phyloP scores from a whole-genome alignment of 1,140 invertebrate species.

The Nasonia giraulti region DNA sequence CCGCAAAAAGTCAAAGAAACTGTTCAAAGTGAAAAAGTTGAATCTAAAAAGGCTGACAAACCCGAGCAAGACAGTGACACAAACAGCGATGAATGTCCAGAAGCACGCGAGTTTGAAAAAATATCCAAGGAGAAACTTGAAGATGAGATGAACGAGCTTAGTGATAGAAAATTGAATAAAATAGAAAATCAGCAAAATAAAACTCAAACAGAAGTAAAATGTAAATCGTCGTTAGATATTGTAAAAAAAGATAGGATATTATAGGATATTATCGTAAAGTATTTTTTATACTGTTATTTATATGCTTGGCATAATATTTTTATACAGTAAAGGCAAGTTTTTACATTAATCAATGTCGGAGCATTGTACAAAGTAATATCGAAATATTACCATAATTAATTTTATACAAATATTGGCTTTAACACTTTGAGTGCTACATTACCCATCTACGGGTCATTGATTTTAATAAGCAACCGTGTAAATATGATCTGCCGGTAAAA shows the following conservation, averaged over 20 bases:
- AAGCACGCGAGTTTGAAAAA: slow-evolving; percentile 40
- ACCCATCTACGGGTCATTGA: too few relatives aligned
- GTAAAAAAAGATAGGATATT: neutral
- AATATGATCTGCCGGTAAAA: too few relatives aligned
- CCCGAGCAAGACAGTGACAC: slow-evolving; percentile 1
- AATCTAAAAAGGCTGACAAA: neutral
- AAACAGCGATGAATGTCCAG: slow-evolving; percentile 32
- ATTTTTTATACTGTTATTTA: neutral
- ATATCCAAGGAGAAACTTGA: slow-evolving; percentile 12
- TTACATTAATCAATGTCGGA: neutral
- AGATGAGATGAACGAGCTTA: neutral
- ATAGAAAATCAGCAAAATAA: neutral
- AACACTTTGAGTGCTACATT: neutral
- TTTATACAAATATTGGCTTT: neutral
- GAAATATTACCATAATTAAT: neutral
- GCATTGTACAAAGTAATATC: neutral
- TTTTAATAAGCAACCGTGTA: too few relatives aligned
- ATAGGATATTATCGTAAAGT: neutral
- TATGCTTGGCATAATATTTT: slow-evolving; percentile 19
- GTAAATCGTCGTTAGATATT: neutral
- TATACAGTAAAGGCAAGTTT: neutral
- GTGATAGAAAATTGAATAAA: neutral
- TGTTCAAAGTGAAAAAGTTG: neutral
- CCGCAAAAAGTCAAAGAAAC: neutral
- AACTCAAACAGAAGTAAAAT: neutral